Evolutionary conservation across 2,113 vertebrate species (phyloP).

Genomic region (Nanger granti): DNA sequence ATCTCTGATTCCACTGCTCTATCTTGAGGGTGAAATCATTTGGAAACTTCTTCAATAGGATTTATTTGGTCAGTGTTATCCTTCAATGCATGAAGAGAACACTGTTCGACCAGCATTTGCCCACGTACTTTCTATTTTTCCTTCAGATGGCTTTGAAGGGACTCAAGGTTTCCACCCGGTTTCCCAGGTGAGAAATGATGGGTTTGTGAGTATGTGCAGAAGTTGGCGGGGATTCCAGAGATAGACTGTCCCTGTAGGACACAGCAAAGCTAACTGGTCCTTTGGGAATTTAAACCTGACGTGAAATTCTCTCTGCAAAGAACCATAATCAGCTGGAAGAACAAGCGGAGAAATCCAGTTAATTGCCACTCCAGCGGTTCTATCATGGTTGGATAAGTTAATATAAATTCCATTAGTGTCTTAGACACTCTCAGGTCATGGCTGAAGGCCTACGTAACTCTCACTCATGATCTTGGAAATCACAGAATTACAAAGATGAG

Average conservation of each 20-base stretch:
- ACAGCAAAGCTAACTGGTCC: not conserved
- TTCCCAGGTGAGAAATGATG: not conserved
- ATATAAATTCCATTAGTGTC: not conserved
- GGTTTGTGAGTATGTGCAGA: not conserved
- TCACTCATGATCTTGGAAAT: not conserved
- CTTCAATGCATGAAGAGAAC: not conserved
- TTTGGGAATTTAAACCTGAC: not conserved
- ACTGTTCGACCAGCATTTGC: not conserved
- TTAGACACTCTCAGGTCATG: not conserved
- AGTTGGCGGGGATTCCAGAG: not conserved
- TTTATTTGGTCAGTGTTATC: not conserved
- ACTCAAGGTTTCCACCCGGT: not conserved
- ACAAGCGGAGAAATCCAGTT: not conserved
- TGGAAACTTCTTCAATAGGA: not conserved
- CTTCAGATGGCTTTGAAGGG: not conserved
- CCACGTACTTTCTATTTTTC: not conserved
- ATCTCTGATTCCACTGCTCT: not conserved
- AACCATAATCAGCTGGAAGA: not conserved
- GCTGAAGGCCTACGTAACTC: not conserved
- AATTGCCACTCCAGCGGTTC: not conserved
- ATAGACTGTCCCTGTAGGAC: not conserved
- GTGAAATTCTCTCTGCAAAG: not conserved
- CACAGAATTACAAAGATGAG: not conserved
- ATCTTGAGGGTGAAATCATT: not conserved
- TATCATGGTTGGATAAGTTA: not conserved